Evolutionary conservation across 2,797 vertebrate species (phyloP), one percentile per base, ranked within the genome.

Genomic region (Merluccius polli): DNA sequence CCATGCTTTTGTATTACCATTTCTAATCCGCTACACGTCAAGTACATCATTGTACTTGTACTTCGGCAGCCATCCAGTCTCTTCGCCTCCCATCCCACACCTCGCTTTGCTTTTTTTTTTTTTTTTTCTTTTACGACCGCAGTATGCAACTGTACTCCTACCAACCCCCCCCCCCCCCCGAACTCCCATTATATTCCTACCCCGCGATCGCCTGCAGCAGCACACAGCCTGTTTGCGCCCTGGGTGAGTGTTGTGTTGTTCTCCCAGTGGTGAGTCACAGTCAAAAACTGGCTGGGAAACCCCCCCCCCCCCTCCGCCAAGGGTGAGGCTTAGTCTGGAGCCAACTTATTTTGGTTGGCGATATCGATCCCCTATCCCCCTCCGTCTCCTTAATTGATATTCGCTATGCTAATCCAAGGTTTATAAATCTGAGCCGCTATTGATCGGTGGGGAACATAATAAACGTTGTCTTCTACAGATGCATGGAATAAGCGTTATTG

Each of bases 401-500:
- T 96, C 95, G 94, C 93, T 95, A 95, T 95, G 95, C 94, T 97
- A 97, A 98, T 96, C 94, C 95, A 89, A 41, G 89, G 80, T 93
- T 94, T 95, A 96, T 95, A 96, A 96, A 96, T 95, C 94, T 94
- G 91, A 93, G 90, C 92, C 92, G 88, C 87, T 95, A 98, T 97
- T 92, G 97, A 98, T 96, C 94, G 92, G 88, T 27, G 36, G 76
- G 91, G 95, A 79, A 95, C 95, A 93, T 95, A 95, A 97, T 96
- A 95, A 96, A 96, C 94, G 94, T 94, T 94, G 80, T 84, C 76
- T 82, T 84, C 76, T 79, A 79, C 76, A 90, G 89, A 93, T 94
- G 94, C 94, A 95, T 94, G 94, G 94, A 95, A 95, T 95, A 95
- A 95, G 93, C 94, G 91, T 96, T 95, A 95, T 94, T 96, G 93